Evolutionary conservation across 2,888 invertebrate genomes (phyloP).

Genomic region (Fragum whitleyi): DNA sequence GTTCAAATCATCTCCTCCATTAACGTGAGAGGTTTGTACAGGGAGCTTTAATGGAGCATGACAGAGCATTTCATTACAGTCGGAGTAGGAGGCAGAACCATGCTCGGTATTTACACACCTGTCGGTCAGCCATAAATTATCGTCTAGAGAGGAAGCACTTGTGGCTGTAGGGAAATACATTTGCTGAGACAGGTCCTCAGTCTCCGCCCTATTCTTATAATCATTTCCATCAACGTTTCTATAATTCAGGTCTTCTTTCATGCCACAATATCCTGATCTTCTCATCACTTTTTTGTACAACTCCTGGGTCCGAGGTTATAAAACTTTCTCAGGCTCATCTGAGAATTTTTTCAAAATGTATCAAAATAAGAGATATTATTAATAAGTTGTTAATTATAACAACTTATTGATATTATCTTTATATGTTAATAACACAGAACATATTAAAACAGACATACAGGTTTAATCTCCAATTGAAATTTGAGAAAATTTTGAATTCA

Average conservation of each 20-base stretch:
- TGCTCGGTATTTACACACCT: slow-evolving; percentile 5
- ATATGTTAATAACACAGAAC: too few species aligned
- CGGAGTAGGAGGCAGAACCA: background rate
- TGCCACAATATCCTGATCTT: too few species aligned
- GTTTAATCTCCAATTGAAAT: too few species aligned
- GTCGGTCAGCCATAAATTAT: slow-evolving; percentile 6
- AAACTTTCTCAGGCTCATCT: too few species aligned
- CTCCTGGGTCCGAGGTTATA: too few species aligned
- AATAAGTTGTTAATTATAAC: too few species aligned
- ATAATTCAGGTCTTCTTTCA: background rate
- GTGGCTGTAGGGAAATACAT: background rate
- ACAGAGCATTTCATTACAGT: background rate
- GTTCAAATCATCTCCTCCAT: slow-evolving; percentile 1
- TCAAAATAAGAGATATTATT: too few species aligned
- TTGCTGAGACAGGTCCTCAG: background rate
- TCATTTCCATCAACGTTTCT: slow-evolving; percentile 1
- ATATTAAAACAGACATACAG: too few species aligned
- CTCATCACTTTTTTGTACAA: too few species aligned
- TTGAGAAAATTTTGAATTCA: too few species aligned
- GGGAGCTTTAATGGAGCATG: background rate
- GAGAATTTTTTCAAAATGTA: too few species aligned
- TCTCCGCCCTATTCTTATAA: background rate
- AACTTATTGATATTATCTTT: too few species aligned
- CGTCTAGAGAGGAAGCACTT: slow-evolving; percentile 1
- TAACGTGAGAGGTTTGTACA: background rate